Percentiles rank a stretch among this genome's conserved stretches.
phyloP scores from a whole-genome alignment of 1,140 invertebrate species.

The Frieseomelitta varia region DNA sequence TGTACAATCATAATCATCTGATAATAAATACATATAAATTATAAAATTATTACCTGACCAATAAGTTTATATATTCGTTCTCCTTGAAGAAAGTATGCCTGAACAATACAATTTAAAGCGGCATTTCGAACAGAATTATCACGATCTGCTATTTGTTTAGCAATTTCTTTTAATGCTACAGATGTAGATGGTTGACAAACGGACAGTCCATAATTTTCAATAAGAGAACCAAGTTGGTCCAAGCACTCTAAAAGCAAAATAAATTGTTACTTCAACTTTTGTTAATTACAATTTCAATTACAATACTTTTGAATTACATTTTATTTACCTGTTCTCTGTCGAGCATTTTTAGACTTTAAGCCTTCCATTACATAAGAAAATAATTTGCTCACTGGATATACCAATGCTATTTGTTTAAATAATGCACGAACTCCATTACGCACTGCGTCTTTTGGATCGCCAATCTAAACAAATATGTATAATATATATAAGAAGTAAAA shows the following conservation, averaged over 20 bases:
- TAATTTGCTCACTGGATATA: conserved; percentile 95
- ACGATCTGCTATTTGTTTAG: conserved; percentile 96
- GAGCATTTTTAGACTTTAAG: conserved; percentile 97
- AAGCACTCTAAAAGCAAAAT: conserved; percentile 89
- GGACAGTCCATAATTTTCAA: conserved; percentile 92
- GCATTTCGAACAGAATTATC: conserved; percentile 98
- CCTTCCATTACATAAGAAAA: conserved; percentile 96
- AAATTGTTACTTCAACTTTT: not conserved
- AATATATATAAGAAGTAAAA: not conserved
- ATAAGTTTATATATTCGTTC: conserved; percentile 96
- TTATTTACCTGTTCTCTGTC: conserved; percentile 92
- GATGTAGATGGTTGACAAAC: conserved; percentile 91
- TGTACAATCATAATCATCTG: conserved; percentile 18
- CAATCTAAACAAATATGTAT: conserved; percentile 85
- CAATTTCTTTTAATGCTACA: conserved; percentile 94
- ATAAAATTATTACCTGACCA: conserved; percentile 86
- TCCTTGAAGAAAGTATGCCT: conserved; percentile 94
- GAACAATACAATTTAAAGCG: conserved; percentile 96
- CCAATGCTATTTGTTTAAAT: conserved; percentile 91
- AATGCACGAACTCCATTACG: conserved; percentile 93
- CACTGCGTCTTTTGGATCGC: conserved; percentile 97
- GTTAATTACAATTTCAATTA: conserved; percentile 13
- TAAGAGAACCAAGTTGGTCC: conserved; percentile 93
- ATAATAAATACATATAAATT: not conserved
- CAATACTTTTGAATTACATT: conserved; percentile 8